Conservation (phyloP, 2,797 vertebrate species). For the Characodon lateralis region DNA sequence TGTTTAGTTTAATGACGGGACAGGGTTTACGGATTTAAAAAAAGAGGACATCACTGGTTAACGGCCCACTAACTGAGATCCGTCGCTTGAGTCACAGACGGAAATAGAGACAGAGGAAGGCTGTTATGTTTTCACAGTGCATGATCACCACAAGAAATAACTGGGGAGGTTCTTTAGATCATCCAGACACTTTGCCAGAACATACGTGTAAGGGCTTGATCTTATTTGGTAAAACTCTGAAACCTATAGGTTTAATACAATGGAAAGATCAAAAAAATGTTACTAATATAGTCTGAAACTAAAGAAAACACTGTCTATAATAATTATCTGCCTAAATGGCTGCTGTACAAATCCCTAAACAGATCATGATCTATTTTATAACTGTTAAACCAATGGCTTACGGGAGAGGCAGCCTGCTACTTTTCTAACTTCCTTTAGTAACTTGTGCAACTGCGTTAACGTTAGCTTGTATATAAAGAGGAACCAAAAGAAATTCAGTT, state of each 20-base stretch:
- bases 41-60: constrained; percentile 52
- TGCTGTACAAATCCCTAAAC: neutral
- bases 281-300: neutral
- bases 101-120: constrained; percentile 36
- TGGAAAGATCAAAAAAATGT: neutral
- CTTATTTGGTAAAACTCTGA: neutral
- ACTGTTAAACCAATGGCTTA: too few relatives aligned
- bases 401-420: too few relatives aligned
- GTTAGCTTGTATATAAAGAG: too few relatives aligned
- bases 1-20: constrained; percentile 23
- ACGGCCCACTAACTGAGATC: constrained; percentile 50
- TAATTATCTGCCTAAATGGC: neutral
- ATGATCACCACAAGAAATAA: constrained; percentile 37
- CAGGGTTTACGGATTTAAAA: constrained; percentile 29
- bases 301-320: neutral
- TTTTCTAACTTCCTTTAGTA: too few relatives aligned
- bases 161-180: constrained; percentile 12
- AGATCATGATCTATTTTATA: too few relatives aligned
- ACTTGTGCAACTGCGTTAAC: too few relatives aligned
- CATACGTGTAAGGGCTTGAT: neutral
- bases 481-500: too few relatives aligned
- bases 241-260: neutral
- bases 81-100: constrained; percentile 53
- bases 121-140: constrained; percentile 59
- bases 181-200: constrained; percentile 3